Evolutionary conservation across 2,888 invertebrate species (phyloP), one percentile per base, ranked within the genome.

Genomic region (Clusia tigrina): DNA sequence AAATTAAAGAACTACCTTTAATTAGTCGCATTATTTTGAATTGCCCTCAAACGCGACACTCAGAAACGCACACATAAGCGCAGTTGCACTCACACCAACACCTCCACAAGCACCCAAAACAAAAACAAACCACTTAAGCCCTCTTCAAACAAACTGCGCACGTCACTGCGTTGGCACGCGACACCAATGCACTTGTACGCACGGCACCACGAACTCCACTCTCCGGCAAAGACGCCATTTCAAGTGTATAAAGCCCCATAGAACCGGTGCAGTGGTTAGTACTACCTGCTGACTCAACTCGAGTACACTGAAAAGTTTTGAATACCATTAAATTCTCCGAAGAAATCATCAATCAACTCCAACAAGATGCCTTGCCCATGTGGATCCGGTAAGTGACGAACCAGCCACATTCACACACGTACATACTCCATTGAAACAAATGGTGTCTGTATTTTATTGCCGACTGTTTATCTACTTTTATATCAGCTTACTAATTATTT

Each of bases 331-430:
- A 42, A 10, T n/a, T n/a, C 20, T n/a, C 2, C 6, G 54, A 60
- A 70, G 67, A 51, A 48, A 54, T 15, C 69, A 60, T 37, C 42
- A 42, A 53, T 62, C 64, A 63, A 24, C 12, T 53, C 58, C 64
- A 48, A 26, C 67, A 75, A 77, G 54, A 78, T 78, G 78, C 76
- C 78, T 74, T 79, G 80, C 76, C 80, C 78, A 68, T 78, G 78
- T 71, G 78, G 78, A 78, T 74, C 69, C 64, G 80, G 78, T 78
- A 68, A 78, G 78, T 76, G 15, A 1, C 53, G 9, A 1, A 55
- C 10, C 32, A 52, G 32, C 6, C 12, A 32, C n/a, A 12, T 32
- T 6, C 6, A 12, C 12, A 12, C n/a, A 17, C n/a, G 3, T 15
- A 15, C 9, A 15, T 17, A 42, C 3, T n/a, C n/a, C n/a, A n/a